These are phyloP conservation scores for Entomobrya multifasciata DNA, from an alignment of 2,888 invertebrate species.

Conservation along the genomic window DNA sequence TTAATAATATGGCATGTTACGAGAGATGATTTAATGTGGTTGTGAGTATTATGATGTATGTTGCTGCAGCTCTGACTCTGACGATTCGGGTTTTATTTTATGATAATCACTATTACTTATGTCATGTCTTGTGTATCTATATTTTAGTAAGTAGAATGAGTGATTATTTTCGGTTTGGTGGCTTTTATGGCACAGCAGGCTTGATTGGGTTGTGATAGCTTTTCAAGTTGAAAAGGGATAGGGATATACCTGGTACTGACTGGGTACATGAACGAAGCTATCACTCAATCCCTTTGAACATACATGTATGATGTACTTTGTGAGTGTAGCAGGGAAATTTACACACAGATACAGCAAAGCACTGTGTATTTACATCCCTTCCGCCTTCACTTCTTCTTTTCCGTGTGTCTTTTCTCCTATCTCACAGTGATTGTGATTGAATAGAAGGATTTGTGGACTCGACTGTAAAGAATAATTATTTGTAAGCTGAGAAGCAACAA, in stretches of 20 bases:
- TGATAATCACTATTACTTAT: conserved; percentile 25
- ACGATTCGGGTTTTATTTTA: neutral
- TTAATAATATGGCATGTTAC: neutral
- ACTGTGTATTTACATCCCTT: conserved; percentile 35
- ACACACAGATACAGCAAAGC: too few relatives aligned
- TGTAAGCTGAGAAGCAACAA: conserved; percentile 71
- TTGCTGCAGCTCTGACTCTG: too few relatives aligned
- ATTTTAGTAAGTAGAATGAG: conserved; percentile 4
- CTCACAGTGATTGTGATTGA: conserved; percentile 67
- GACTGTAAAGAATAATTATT: conserved; percentile 74
- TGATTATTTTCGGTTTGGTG: conserved; percentile 45
- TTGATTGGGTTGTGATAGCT: conserved; percentile 6
- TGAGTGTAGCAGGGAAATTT: neutral
- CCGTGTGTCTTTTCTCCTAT: conserved; percentile 40
- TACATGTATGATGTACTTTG: neutral
- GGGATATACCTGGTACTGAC: neutral
- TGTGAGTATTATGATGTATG: too few relatives aligned
- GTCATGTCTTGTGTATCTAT: neutral
- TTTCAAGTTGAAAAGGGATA: neutral
- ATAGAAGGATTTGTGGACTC: conserved; percentile 73
- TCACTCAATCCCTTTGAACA: conserved; percentile 8
- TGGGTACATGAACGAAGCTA: neutral
- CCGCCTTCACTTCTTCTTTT: conserved; percentile 27
- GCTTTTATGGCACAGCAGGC: conserved; percentile 37
- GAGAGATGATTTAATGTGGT: neutral